Evolutionary conservation across 2,888 invertebrate genomes (phyloP).

Genomic region (Cerceris rybyensis): DNA sequence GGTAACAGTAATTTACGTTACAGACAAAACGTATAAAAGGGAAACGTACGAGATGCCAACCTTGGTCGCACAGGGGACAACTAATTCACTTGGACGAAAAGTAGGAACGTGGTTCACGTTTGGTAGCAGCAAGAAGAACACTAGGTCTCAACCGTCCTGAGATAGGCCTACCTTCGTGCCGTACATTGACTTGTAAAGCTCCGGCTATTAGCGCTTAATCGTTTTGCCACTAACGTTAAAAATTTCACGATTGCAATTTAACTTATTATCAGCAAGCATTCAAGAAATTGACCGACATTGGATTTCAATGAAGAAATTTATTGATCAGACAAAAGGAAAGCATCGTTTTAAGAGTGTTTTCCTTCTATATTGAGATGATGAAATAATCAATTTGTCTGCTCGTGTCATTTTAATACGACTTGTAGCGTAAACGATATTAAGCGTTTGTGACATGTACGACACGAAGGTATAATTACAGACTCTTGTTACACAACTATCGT

Average conservation of each 20-base stretch:
- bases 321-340: too few relatives aligned
- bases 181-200: constrained; percentile 75
- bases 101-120: constrained; percentile 85
- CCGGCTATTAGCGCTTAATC: constrained; percentile 47
- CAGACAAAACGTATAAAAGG: constrained; percentile 82
- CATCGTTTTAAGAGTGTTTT: too few relatives aligned
- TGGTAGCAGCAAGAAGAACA: constrained; percentile 83
- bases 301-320: too few relatives aligned
- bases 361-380: too few relatives aligned
- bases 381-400: too few relatives aligned
- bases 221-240: constrained; percentile 1
- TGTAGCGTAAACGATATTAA: constrained; percentile 34
- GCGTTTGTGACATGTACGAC: constrained; percentile 66
- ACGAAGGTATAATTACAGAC: constrained; percentile 62
- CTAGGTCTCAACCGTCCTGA: constrained; percentile 82
- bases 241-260: constrained; percentile 8
- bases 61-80: constrained; percentile 80
- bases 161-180: constrained; percentile 83
- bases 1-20: constrained; percentile 31
- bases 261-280: constrained; percentile 1
- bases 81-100: constrained; percentile 83
- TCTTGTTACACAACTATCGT: constrained; percentile 19
- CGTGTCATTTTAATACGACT: neutral
- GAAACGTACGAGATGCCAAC: constrained; percentile 81
- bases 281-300: neutral